Conservation (phyloP, 2,888 invertebrate genomes). For the Dinocampus coccinellae region DNA sequence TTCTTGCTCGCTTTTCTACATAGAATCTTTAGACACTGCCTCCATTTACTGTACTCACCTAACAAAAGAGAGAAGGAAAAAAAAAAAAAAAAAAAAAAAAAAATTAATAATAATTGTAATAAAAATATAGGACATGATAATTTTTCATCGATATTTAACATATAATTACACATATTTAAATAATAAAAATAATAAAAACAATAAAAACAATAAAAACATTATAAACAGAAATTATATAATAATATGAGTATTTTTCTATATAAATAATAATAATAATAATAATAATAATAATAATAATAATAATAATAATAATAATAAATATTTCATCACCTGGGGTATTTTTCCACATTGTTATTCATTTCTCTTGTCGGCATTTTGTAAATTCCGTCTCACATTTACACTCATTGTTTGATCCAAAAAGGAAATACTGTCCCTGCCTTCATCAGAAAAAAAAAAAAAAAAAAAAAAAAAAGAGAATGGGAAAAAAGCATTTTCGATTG, state of each 20-base stretch:
- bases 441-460: neutral
- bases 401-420: slow-evolving; percentile 18
- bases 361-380: neutral
- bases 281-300: neutral
- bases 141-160: too few relatives aligned
- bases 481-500: neutral
- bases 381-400: neutral
- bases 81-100: neutral
- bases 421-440: neutral
- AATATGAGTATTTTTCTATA: too few relatives aligned
- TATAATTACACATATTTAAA: neutral
- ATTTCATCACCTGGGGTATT: neutral
- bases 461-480: neutral
- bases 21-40: slow-evolving; percentile 21
- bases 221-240: too few relatives aligned
- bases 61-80: too few relatives aligned
- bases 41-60: neutral
- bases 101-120: neutral
- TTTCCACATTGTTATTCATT: neutral
- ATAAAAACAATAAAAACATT: too few relatives aligned
- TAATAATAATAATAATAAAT: neutral
- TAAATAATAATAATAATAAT: too few relatives aligned
- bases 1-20: slow-evolving; percentile 7
- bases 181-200: too few relatives aligned
- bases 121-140: too few relatives aligned